Percentiles rank a stretch among this genome's conserved stretches.
phyloP scores from a whole-genome alignment of 2,797 vertebrate genomes.

The Lacerta bilineata region DNA sequence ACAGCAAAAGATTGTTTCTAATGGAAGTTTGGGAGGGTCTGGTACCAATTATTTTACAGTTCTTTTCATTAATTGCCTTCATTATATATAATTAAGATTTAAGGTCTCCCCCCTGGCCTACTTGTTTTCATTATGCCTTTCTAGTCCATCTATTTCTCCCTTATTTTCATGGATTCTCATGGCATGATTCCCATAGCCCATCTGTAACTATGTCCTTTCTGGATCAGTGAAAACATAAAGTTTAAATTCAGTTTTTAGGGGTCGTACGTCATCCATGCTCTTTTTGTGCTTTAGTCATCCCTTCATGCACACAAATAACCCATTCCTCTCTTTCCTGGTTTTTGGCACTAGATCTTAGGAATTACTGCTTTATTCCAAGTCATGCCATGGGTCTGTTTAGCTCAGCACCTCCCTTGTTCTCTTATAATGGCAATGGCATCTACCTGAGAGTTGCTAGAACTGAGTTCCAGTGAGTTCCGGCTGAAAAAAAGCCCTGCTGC shows the following conservation, averaged over 20 bases:
- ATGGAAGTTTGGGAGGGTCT: neutral
- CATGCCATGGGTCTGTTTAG: too few species aligned
- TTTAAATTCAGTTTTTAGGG: neutral
- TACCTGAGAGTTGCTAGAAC: too few species aligned
- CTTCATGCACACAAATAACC: neutral
- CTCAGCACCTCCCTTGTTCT: too few species aligned
- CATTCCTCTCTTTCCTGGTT: neutral
- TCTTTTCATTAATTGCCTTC: conserved; percentile 21
- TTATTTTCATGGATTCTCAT: neutral
- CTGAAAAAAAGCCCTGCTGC: too few species aligned
- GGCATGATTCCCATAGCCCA: neutral
- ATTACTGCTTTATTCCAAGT: too few species aligned
- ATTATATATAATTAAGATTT: neutral
- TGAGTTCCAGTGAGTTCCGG: too few species aligned
- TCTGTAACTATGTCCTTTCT: neutral
- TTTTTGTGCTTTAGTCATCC: neutral
- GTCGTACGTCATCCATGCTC: neutral
- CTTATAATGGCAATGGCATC: too few species aligned
- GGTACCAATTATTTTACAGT: neutral
- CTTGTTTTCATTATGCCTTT: neutral
- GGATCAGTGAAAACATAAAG: neutral
- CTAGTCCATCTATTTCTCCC: neutral
- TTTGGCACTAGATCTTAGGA: neutral
- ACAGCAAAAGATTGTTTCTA: conserved; percentile 8
- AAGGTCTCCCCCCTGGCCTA: neutral